These are phyloP conservation scores for Trilocha varians DNA, from an alignment of 2,888 invertebrate species.

Conservation along the genomic window DNA sequence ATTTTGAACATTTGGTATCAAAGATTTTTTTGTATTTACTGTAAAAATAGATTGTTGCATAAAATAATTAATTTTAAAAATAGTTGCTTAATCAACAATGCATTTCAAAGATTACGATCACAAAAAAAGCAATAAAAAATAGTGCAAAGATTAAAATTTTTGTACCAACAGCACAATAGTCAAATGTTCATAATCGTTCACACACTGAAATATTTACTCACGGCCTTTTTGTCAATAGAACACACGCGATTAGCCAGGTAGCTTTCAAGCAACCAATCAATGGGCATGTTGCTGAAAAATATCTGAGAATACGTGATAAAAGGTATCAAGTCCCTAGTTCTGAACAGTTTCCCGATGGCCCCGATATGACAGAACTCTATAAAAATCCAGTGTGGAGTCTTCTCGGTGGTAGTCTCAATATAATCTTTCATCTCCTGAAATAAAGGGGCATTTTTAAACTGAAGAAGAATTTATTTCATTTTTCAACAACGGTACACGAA, in stretches of 20 bases:
- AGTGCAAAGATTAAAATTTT: background rate
- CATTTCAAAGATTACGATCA: too few species aligned
- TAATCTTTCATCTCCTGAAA: constrained; percentile 47
- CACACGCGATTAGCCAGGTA: constrained; percentile 93
- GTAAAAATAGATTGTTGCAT: too few species aligned
- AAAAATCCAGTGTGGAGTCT: constrained; percentile 87
- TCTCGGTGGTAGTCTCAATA: constrained; percentile 21
- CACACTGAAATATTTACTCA: constrained; percentile 49
- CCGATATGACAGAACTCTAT: constrained; percentile 95
- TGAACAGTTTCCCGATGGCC: constrained; percentile 96
- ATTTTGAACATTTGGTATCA: too few species aligned
- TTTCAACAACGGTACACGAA: too few species aligned
- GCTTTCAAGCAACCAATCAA: constrained; percentile 96
- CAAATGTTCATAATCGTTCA: too few species aligned
- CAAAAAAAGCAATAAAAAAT: too few species aligned
- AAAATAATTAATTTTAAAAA: too few species aligned
- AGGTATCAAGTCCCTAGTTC: constrained; percentile 87
- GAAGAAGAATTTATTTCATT: too few species aligned
- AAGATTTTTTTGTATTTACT: too few species aligned
- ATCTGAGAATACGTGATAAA: constrained; percentile 94
- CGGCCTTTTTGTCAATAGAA: constrained; percentile 81
- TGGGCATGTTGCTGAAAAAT: constrained; percentile 96
- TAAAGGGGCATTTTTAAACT: background rate
- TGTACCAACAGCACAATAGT: background rate
- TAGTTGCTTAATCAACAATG: too few species aligned